phyloP scores from a whole-genome alignment of 2,888 invertebrate species.

The Pseudococcus longispinus region DNA sequence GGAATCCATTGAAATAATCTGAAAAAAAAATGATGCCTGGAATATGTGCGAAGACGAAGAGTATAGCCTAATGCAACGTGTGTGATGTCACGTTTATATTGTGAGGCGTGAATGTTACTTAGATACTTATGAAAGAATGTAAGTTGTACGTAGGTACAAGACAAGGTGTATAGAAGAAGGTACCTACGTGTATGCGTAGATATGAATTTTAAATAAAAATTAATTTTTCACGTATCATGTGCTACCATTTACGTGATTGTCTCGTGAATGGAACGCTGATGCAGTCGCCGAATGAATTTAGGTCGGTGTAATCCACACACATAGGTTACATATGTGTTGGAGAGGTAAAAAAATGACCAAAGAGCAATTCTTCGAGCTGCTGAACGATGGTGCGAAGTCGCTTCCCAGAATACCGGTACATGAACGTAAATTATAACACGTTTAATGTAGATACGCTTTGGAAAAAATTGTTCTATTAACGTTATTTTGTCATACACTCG shows the following conservation, averaged over 20 bases:
- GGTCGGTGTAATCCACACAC: constrained; percentile 22
- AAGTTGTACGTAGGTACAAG: not conserved
- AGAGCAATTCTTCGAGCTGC: not conserved
- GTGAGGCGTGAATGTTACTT: not conserved
- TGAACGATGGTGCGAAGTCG: not conserved
- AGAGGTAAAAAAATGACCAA: not conserved
- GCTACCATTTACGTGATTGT: constrained; percentile 12
- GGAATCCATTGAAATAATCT: not conserved
- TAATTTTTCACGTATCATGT: constrained; percentile 29
- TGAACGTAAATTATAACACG: constrained; percentile 32
- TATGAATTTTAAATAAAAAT: constrained; percentile 35
- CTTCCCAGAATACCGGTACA: constrained; percentile 29
- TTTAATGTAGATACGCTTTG: constrained; percentile 29
- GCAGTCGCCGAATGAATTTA: not conserved
- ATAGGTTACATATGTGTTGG: not conserved
- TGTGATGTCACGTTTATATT: constrained; percentile 13
- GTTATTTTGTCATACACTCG: constrained; percentile 10
- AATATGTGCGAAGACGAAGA: not conserved
- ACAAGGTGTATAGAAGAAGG: too few species aligned
- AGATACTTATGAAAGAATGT: constrained; percentile 21
- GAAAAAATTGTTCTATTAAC: constrained; percentile 34
- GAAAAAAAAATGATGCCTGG: not conserved
- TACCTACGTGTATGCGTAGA: not conserved
- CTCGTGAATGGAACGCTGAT: constrained; percentile 25
- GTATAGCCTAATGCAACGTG: not conserved